phyloP scores from a whole-genome alignment of 1,140 invertebrate species.

The Cecropterus lyciades region DNA sequence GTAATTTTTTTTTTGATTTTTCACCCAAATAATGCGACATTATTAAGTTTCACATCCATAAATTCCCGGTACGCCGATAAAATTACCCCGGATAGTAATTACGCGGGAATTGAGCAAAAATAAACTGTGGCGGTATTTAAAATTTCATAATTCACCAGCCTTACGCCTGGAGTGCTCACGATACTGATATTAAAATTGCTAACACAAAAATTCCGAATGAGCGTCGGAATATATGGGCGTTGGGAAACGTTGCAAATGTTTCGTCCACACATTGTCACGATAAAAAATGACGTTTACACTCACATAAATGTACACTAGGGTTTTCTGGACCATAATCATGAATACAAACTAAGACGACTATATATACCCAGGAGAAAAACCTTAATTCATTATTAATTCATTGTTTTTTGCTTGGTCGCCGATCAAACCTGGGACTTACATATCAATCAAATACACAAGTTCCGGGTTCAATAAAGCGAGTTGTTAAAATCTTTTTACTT shows the following conservation, averaged over 20 bases:
- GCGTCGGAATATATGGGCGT: not conserved
- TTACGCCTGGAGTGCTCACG: slow-evolving; percentile 8
- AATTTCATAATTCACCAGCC: slow-evolving; percentile 12
- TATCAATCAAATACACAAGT: too few species aligned
- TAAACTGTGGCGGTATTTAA: slow-evolving; percentile 10
- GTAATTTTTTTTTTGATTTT: too few species aligned
- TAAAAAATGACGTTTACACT: not conserved
- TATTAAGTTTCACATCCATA: slow-evolving; percentile 1
- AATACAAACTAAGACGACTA: too few species aligned
- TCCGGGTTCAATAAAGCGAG: too few species aligned
- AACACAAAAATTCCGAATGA: slow-evolving; percentile 8
- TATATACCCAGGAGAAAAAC: too few species aligned
- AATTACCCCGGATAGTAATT: slow-evolving; percentile 6
- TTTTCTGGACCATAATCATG: too few species aligned
- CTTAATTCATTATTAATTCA: too few species aligned
- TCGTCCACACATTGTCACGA: not conserved
- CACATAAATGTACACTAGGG: not conserved
- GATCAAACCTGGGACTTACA: too few species aligned
- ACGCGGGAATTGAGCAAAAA: slow-evolving; percentile 9
- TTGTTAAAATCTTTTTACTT: too few species aligned
- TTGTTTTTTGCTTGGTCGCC: too few species aligned
- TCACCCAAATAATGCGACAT: too few species aligned
- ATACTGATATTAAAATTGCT: slow-evolving; percentile 26
- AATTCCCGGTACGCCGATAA: slow-evolving; percentile 6
- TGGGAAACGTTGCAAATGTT: slow-evolving; percentile 1